phyloP scores from a whole-genome alignment of 1,140 invertebrate genomes.

The Schlechtendalia chinensis region DNA sequence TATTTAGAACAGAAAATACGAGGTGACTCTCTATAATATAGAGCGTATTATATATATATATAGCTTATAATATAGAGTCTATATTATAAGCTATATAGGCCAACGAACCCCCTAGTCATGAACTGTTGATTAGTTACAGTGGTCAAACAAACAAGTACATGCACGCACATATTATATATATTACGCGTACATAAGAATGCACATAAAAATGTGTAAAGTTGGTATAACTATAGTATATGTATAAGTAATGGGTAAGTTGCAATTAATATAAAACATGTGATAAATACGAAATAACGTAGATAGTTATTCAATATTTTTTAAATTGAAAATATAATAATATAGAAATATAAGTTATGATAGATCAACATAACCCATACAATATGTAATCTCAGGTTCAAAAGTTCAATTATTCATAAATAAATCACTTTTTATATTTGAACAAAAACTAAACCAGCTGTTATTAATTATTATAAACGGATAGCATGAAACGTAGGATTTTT shows the following conservation, averaged over 20 bases:
- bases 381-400: too few relatives aligned
- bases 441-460: not conserved
- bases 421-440: too few relatives aligned
- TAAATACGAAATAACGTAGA: too few relatives aligned
- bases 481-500: not conserved
- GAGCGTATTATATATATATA: too few relatives aligned
- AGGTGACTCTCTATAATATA: too few relatives aligned
- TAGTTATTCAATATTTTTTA: too few relatives aligned
- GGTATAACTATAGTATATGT: not conserved
- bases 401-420: too few relatives aligned
- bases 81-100: not conserved
- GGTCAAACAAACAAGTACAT: not conserved
- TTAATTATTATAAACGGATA: not conserved
- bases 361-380: too few relatives aligned
- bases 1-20: not conserved
- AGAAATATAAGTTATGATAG: too few relatives aligned
- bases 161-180: not conserved
- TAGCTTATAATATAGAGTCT: too few relatives aligned
- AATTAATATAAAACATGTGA: too few relatives aligned
- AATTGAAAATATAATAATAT: too few relatives aligned
- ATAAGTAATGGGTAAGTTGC: not conserved
- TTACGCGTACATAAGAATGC: not conserved
- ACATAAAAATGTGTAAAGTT: not conserved
- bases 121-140: slow-evolving; percentile 26
- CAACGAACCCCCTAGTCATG: not conserved